Evolutionary conservation across 2,888 invertebrate species (phyloP).

Genomic region (Bombyx huttoni): DNA sequence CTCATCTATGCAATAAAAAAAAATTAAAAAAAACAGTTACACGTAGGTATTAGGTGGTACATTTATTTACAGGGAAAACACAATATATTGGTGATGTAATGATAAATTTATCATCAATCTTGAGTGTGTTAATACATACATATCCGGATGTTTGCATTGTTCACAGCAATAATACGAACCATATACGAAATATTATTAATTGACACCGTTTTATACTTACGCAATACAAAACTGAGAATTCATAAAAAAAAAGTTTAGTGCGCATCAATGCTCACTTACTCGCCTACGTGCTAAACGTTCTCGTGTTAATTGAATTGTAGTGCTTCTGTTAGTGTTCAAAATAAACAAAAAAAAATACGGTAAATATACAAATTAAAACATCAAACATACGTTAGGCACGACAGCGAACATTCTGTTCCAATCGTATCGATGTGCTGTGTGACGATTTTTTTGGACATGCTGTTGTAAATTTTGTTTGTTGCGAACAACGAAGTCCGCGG

Average conservation of each 20-base stretch:
- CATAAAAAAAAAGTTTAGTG: neutral
- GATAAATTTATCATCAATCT: too few species aligned
- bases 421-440: neutral
- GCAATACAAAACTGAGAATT: neutral
- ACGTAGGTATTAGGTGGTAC: too few species aligned
- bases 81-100: too few species aligned
- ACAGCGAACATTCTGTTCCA: neutral
- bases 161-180: neutral
- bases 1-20: too few species aligned
- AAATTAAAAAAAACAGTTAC: too few species aligned
- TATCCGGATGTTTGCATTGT: too few species aligned
- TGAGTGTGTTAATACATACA: too few species aligned
- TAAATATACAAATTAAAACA: neutral
- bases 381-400: neutral
- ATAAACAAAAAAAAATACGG: neutral
- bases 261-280: neutral
- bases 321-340: constrained; percentile 1
- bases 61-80: too few species aligned
- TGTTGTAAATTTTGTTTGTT: neutral
- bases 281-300: neutral
- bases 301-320: neutral
- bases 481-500: neutral
- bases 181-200: neutral
- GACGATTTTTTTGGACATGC: constrained; percentile 1
- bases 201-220: neutral